Base-by-base conservation (phyloP, 2,797 vertebrate species). In the Acridotheres tristis region DNA sequence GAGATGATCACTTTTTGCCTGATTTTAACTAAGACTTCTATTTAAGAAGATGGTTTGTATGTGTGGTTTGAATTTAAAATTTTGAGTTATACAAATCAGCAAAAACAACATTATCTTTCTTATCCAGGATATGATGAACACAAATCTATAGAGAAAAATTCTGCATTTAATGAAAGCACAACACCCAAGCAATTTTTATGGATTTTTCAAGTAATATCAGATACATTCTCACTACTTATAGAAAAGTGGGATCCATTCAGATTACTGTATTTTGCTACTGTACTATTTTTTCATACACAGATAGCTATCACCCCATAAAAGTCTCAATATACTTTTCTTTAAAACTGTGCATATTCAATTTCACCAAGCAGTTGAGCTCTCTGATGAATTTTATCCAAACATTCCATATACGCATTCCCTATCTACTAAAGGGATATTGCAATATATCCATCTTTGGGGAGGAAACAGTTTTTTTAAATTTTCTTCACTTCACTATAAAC, bases 151-250 rank as follows among this genome's bases (percentile, higher is more conserved):
- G 75, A 68, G 34, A 81, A 92, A 75, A 88, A 36, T 18, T 30
- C 34, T 78, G 17, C 57, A 59, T 96, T 82, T 88, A 84, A 91
- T 78, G 5, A 6, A 91, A 92, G 43, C 47, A 84, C 29, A 92
- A 38, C 29, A 81, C 10, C 11, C 45, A 89, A 65, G 29, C 10
- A 86, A 63, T 88, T 91, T 81, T 85, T 11, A 84, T 59, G 69
- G 51, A 91, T 84, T 94, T 94, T 88, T 81, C 34, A 83, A 76
- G 69, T 50, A 84, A 84, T 88, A 66, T 92, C 34, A 80, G 45
- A 53, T 42, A 84, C 19, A 34, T 65, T 91, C 27, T 73, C 69
- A 57, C 50, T 50, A 34, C 16, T 22, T 43, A 30, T 19, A 40
- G 62, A 51, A 78, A 91, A 92, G 67, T 13, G 0, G 23, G 16